Base-by-base conservation (phyloP, 64 coral and sea anemone species). In the Exaiptasia diaphana region DNA sequence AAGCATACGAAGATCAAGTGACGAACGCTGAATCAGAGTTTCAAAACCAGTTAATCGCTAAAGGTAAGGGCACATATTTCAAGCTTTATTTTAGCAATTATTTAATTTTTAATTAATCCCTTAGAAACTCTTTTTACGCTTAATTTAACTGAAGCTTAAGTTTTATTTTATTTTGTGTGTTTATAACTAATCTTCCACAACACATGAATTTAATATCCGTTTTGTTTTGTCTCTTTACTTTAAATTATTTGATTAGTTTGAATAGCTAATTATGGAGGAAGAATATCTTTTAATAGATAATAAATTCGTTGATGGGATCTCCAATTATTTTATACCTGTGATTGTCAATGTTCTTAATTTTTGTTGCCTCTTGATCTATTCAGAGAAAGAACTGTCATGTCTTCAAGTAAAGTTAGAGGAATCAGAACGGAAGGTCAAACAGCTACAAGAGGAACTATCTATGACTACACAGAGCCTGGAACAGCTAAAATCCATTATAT, bases 401-500 rank as follows among this genome's bases (percentile, higher is more conserved):
- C 43, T 52, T 52, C 45, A 29, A 76, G 53, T 11, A 52, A 34
- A 42, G 0, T 76, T 76, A 33, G 33, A 76, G 24, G 38, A 33
- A 53, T 76, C 73, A 14, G 42, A 76, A 48, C 23, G 43, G 7
- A 24, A 53, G 25, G 73, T 76, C 17, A 76, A 76, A 48, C 43
- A 76, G 30, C 36, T 18, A 33, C 25, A 76, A 70, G 82, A 75
- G 53, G 34, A 75, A 53, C 32, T 76, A 22, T 48, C 54, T 45
- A 25, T 49, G 40, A 38, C 40, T 61, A 74, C 62, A 18, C 53
- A 57, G 59, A 67, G 74, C 34, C 48, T 75, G 53, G 70, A 86
- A 48, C 55, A 75, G 22, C 82, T 76, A 44, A 86, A 86, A 64
- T 86, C 44, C 40, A 86, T 75, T 68, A 48, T 86, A 38, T 75